Evolutionary conservation across 2,797 vertebrate genomes (phyloP).

Genomic region (Poeciliopsis infans): DNA sequence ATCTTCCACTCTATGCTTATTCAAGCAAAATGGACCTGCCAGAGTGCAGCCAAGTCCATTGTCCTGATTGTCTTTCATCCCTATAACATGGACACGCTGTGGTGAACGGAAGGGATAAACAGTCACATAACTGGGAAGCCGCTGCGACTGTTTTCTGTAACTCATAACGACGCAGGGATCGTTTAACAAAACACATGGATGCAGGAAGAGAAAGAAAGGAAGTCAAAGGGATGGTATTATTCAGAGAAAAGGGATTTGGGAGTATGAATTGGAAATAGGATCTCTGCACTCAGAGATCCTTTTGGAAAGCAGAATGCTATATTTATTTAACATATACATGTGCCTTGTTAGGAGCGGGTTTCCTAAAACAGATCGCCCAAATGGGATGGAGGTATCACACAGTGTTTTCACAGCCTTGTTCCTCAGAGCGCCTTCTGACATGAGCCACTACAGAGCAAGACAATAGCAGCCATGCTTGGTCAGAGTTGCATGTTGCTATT

Average conservation of each 20-base stretch:
- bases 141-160: conserved; percentile 74
- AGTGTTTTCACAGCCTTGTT: conserved; percentile 15
- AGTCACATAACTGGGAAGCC: conserved; percentile 73
- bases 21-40: conserved; percentile 38
- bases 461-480: background rate
- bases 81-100: conserved; percentile 65
- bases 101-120: conserved; percentile 70
- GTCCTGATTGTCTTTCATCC: conserved; percentile 65
- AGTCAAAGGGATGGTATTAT: conserved; percentile 56
- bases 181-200: conserved; percentile 75
- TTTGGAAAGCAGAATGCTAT: conserved; percentile 43
- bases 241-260: conserved; percentile 58
- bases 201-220: conserved; percentile 60
- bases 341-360: conserved; percentile 19
- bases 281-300: conserved; percentile 49
- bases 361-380: conserved; percentile 33
- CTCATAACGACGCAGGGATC: conserved; percentile 67
- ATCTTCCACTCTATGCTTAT: conserved; percentile 61
- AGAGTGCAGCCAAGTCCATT: conserved; percentile 65
- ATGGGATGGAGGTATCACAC: conserved; percentile 20
- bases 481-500: background rate
- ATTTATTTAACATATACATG: conserved; percentile 48
- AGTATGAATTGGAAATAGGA: conserved; percentile 66
- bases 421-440: conserved; percentile 1
- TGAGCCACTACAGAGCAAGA: background rate